Base-by-base conservation (phyloP, 1,140 invertebrate genomes). In the Drosophila sp. region DNA sequence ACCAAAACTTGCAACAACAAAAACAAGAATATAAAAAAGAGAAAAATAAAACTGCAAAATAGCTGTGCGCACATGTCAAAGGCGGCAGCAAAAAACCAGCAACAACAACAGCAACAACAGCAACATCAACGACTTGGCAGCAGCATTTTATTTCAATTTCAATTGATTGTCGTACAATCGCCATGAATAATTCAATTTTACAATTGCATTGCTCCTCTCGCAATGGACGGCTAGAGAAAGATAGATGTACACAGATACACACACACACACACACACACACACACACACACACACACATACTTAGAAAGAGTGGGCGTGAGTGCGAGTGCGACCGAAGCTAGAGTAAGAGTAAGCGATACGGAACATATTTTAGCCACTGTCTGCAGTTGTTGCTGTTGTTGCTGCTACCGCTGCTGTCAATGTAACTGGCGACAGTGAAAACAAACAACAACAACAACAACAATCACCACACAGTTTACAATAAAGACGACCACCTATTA, bases 121-220 rank as follows among this genome's bases (percentile, higher is more conserved):
- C 48, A 72, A 18, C 57, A 73, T 18, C 76, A 70, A 46, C 80
- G 48, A 72, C 61, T 74, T 84, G 81, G 81, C 82, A 81, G 78
- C 75, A 86, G 81, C 82, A 86, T 86, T 86, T 86, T 86, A 86
- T 86, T 87, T 87, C 82, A 89, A 87, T 87, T 87, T 87, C 82
- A 87, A 87, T 87, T 87, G 82, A 87, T 87, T 87, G 82, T 87
- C 82, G 82, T 89, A 87, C 82, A 87, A 87, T 87, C 82, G 82
- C 83, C 78, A 87, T 87, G 82, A 86, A 86, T 86, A 87, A 86
- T 86, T 86, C 81, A 86, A 70, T 86, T 86, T 86, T 87, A 78
- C 82, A 87, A 87, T 87, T 87, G 83, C 83, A 74, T 75, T 78
- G n/a, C n/a, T 73, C 72, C 27, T 53, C 46, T 69, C 57, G 66